phyloP scores from a whole-genome alignment of 2,113 vertebrate genomes.

The Ceyx cyanopectus region DNA sequence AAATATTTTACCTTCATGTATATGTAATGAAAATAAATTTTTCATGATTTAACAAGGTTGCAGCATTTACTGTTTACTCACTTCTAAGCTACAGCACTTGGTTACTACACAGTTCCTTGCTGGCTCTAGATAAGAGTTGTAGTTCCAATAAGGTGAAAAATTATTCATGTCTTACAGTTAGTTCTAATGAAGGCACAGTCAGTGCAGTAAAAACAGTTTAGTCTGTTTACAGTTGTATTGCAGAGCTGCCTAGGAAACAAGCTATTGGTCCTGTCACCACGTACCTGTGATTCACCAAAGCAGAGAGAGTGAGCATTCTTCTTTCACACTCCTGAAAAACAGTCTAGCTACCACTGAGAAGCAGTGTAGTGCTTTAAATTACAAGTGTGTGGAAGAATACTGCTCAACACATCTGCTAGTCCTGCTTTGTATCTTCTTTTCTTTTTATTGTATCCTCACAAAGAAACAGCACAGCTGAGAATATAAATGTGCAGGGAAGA shows the following conservation, averaged over 20 bases:
- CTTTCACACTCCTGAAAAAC: not conserved
- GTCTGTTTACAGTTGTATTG: not conserved
- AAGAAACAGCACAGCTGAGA: not conserved
- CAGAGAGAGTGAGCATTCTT: not conserved
- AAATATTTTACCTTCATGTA: constrained; percentile 76
- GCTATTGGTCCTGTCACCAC: not conserved
- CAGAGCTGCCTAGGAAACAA: not conserved
- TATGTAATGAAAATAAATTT: constrained; percentile 78
- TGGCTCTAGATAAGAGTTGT: not conserved
- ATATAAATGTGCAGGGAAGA: not conserved
- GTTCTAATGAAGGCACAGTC: not conserved
- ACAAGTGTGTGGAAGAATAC: not conserved
- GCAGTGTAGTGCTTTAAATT: not conserved
- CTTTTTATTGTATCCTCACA: not conserved
- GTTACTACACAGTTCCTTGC: not conserved
- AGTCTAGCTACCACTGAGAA: not conserved
- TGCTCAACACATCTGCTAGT: not conserved
- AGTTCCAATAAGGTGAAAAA: constrained; percentile 34
- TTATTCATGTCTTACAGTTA: not conserved
- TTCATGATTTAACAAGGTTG: constrained; percentile 75
- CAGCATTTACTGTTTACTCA: constrained; percentile 45
- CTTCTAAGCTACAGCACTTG: constrained; percentile 1
- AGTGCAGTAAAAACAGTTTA: not conserved
- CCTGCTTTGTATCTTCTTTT: not conserved
- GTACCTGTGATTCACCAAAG: not conserved